Base-by-base conservation (phyloP, 2,888 invertebrate species). In the Neoaliturus tenellus region DNA sequence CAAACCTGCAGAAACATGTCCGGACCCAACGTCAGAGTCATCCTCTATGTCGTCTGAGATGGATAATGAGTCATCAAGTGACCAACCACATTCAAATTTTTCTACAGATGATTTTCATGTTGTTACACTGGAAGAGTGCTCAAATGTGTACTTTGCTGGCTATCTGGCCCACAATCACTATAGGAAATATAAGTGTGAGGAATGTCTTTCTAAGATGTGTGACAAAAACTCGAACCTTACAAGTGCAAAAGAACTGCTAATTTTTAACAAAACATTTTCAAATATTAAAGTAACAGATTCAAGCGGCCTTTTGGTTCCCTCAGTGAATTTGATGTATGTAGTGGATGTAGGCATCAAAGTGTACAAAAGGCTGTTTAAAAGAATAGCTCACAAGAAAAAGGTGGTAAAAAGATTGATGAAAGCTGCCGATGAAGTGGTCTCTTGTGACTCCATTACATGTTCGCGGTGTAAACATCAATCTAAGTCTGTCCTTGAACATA, bases 101-200 rank as follows among this genome's bases (percentile, higher is more conserved):
- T 8, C 39, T 20, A 4, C 39, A 20, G 62, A 62, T 1, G 28
- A 28, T 4, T 44, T 44, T 17, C 10, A 12, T 17, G 62, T 31
- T 25, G 62, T 48, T 0, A 81, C 71, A 25, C 58, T 85, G 17
- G 85, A 85, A 75, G 75, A 82, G 23, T 83, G 83, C 58, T 83
- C 83, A 39, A 41, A n/a, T 4, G 71, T 85, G 4, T 85, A 85
- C 48, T 83, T 81, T 51, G 82, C 80, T n/a, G 85, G 81, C 28
- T 84, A 85, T 58, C 31, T 85, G 28, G 81, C 81, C 0, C 80
- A 84, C 5, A 69, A 23, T 17, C 80, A 82, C 35, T 35, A 67
- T 23, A 78, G 48, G 14, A 80, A 78, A 51, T 84, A 67, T 23
- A 80, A 82, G 28, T 84, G 84, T 69, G 39, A 41, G 17, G 67